Conservation (phyloP, 2,113 vertebrate genomes). For the Aspidoscelis tigris region DNA sequence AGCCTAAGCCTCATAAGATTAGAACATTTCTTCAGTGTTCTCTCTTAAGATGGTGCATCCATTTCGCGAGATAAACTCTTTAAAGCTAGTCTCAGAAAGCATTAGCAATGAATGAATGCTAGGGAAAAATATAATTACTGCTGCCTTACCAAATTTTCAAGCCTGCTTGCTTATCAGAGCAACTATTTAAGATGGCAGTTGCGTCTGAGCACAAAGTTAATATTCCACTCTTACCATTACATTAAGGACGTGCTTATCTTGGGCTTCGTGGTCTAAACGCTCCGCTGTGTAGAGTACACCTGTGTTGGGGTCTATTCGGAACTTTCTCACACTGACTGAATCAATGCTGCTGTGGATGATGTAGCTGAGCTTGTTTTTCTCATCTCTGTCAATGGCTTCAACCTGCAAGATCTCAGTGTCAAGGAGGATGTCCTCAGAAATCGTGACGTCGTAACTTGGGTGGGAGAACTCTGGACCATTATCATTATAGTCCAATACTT, state of each 20-base stretch:
- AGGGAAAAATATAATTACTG: conserved; percentile 49
- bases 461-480: conserved; percentile 94
- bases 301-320: conserved; percentile 86
- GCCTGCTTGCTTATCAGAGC: conserved; percentile 17
- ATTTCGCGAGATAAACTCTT: conserved; percentile 53
- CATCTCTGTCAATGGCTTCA: conserved; percentile 91
- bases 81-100: conserved; percentile 35
- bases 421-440: conserved; percentile 90
- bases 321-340: conserved; percentile 87
- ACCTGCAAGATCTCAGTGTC: conserved; percentile 93
- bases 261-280: conserved; percentile 91
- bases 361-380: conserved; percentile 90
- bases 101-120: conserved; percentile 40
- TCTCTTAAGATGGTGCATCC: conserved; percentile 46
- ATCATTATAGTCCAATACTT: conserved; percentile 94
- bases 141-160: conserved; percentile 47
- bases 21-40: conserved; percentile 54
- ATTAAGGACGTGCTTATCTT: conserved; percentile 91
- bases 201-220: background rate
- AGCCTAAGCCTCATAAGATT: conserved; percentile 53
- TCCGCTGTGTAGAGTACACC: conserved; percentile 89
- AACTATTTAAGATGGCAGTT: conserved; percentile 19
- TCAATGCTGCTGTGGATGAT: conserved; percentile 92
- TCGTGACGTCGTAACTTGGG: conserved; percentile 86
- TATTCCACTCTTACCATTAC: conserved; percentile 84